phyloP scores from a whole-genome alignment of 2,797 vertebrate genomes.

The Eulemur rubriventer region DNA sequence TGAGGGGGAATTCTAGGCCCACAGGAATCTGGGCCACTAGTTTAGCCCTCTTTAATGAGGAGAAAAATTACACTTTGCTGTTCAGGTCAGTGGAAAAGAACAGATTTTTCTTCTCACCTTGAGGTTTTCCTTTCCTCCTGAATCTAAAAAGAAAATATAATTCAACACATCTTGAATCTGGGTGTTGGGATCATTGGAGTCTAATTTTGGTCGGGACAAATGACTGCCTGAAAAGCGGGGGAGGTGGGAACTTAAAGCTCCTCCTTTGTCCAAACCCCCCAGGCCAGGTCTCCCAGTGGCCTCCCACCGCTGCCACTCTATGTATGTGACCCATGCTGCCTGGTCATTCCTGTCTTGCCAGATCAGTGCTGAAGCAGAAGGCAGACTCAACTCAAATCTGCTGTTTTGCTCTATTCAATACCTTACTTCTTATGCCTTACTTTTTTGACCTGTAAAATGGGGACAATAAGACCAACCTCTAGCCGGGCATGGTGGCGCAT shows the following conservation, averaged over 20 bases:
- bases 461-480: not conserved
- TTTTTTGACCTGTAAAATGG: not conserved
- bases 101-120: constrained; percentile 69
- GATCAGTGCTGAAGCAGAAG: not conserved
- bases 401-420: not conserved
- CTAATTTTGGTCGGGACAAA: constrained; percentile 13
- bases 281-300: not conserved
- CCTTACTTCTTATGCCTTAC: not conserved
- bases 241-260: not conserved
- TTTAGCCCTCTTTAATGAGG: not conserved
- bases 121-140: constrained; percentile 59
- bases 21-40: constrained; percentile 64
- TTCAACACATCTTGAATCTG: constrained; percentile 3
- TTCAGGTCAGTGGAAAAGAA: constrained; percentile 64
- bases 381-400: not conserved
- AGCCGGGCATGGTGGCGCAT: too few relatives aligned
- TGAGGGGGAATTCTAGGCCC: constrained; percentile 44
- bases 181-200: not conserved
- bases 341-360: not conserved
- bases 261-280: not conserved
- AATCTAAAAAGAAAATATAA: constrained; percentile 63
- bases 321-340: not conserved
- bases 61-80: constrained; percentile 50
- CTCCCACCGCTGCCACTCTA: not conserved
- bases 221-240: not conserved